Percentiles rank a stretch among this genome's conserved stretches.
phyloP scores from a whole-genome alignment of 2,888 invertebrate genomes.

The Diplazon laetatorius region DNA sequence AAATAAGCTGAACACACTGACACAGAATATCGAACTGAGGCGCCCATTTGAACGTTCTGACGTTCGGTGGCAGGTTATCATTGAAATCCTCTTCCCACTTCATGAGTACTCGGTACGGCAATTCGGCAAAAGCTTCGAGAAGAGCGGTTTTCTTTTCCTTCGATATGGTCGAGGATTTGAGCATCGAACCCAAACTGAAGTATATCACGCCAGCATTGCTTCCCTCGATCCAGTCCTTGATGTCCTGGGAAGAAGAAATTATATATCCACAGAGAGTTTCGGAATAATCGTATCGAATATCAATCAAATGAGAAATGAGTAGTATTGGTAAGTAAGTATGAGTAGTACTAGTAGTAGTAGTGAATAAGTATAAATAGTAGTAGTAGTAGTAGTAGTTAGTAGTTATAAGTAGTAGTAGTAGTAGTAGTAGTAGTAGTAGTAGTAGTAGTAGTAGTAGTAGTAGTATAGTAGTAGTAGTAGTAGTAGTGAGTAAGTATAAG shows the following conservation, averaged over 20 bases:
- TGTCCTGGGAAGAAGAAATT: conserved; percentile 68
- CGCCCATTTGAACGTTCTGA: conserved; percentile 55
- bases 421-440: too few relatives aligned
- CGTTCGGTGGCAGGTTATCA: conserved; percentile 72
- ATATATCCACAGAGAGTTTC: conserved; percentile 24
- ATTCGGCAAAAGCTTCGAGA: conserved; percentile 83
- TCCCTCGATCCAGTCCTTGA: conserved; percentile 71
- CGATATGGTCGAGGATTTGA: conserved; percentile 84
- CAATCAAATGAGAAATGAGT: too few relatives aligned
- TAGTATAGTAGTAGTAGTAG: too few relatives aligned
- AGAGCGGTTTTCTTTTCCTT: conserved; percentile 81
- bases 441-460: too few relatives aligned
- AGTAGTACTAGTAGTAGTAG: too few relatives aligned
- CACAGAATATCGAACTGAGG: conserved; percentile 56
- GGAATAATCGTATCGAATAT: too few relatives aligned
- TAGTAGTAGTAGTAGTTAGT: too few relatives aligned
- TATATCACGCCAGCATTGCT: conserved; percentile 82
- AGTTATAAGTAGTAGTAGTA: too few relatives aligned
- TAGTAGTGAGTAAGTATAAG: too few relatives aligned
- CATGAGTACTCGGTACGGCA: conserved; percentile 84
- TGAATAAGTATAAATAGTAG: too few relatives aligned
- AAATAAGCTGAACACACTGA: too few relatives aligned
- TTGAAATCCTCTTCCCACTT: conserved; percentile 84
- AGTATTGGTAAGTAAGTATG: too few relatives aligned
- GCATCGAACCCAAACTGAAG: conserved; percentile 86